These are phyloP conservation scores for Bugulina stolonifera DNA, from an alignment of 2,888 invertebrate genomes.

Conservation along the genomic window DNA sequence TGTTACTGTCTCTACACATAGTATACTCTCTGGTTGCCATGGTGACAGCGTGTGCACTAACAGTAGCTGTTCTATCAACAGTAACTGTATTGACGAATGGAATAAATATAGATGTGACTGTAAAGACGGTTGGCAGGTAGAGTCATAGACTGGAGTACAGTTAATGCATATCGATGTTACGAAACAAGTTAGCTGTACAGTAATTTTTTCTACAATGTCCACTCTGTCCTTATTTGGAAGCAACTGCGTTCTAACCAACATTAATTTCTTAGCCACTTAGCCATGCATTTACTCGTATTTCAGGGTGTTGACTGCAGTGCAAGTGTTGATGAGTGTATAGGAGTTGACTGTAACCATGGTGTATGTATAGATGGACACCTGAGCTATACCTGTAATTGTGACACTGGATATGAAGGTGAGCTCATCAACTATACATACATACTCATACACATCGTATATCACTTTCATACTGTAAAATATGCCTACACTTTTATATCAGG, in stretches of 20 bases:
- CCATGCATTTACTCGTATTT: too few relatives aligned
- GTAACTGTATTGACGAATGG: constrained; percentile 7
- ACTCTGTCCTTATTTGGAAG: too few relatives aligned
- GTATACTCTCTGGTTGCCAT: constrained; percentile 4
- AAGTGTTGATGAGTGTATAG: constrained; percentile 4
- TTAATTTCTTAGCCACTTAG: too few relatives aligned
- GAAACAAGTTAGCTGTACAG: too few relatives aligned
- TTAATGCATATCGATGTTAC: too few relatives aligned
- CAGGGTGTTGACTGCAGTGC: neutral
- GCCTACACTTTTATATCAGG: too few relatives aligned
- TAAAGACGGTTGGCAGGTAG: neutral
- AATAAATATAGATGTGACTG: neutral
- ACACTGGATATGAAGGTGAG: neutral
- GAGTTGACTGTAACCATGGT: constrained; percentile 15
- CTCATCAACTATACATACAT: too few relatives aligned
- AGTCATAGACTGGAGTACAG: neutral
- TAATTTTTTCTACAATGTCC: too few relatives aligned
- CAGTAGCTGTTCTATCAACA: constrained; percentile 6
- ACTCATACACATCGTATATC: too few relatives aligned
- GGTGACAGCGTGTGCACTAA: neutral
- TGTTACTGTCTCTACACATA: neutral
- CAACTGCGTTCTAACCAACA: too few relatives aligned
- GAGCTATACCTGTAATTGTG: neutral
- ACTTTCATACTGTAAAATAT: too few relatives aligned
- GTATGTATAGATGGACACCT: constrained; percentile 10